phyloP scores from a whole-genome alignment of 2,797 vertebrate genomes.

The Typhlichthys eigenmanni region DNA sequence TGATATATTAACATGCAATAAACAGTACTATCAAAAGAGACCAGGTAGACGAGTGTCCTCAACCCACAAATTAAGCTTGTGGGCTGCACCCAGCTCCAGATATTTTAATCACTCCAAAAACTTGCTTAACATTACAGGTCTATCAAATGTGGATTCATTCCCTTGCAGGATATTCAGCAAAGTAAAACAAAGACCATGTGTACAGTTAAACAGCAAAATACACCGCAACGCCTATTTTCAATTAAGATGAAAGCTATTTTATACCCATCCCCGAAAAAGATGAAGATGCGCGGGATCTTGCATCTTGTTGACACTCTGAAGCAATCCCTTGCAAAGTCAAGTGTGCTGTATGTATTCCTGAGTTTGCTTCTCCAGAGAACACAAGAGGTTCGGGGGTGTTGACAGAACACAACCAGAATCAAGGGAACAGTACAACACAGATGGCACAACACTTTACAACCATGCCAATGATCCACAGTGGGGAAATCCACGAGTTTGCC shows the following conservation, averaged over 20 bases:
- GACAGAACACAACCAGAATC: conserved; percentile 46
- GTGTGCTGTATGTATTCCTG: conserved; percentile 77
- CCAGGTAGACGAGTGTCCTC: conserved; percentile 35
- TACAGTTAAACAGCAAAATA: conserved; percentile 41
- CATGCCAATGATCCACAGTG: conserved; percentile 50
- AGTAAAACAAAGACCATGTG: conserved; percentile 16
- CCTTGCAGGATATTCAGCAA: conserved; percentile 27
- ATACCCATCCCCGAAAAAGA: conserved; percentile 10
- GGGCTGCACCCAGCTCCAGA: conserved; percentile 26
- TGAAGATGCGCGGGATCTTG: conserved; percentile 34
- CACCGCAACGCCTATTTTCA: conserved; percentile 23
- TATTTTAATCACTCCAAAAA: conserved; percentile 32
- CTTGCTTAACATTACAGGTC: conserved; percentile 23
- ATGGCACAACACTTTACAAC: conserved; percentile 58
- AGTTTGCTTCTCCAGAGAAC: conserved; percentile 73
- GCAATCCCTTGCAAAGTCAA: conserved; percentile 59
- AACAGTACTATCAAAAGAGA: conserved; percentile 62
- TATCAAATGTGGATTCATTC: conserved; percentile 15
- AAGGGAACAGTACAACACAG: conserved; percentile 43
- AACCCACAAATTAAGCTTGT: conserved; percentile 27
- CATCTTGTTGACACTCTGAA: conserved; percentile 51
- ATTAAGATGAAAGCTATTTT: conserved; percentile 17
- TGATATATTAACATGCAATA: conserved; percentile 68
- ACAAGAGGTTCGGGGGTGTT: conserved; percentile 22
- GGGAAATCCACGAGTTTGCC: conserved; percentile 21